Percentiles rank a stretch among this genome's conserved stretches.
Conservation (phyloP, 2,797 vertebrate species). For the Eulemur coronatus region DNA sequence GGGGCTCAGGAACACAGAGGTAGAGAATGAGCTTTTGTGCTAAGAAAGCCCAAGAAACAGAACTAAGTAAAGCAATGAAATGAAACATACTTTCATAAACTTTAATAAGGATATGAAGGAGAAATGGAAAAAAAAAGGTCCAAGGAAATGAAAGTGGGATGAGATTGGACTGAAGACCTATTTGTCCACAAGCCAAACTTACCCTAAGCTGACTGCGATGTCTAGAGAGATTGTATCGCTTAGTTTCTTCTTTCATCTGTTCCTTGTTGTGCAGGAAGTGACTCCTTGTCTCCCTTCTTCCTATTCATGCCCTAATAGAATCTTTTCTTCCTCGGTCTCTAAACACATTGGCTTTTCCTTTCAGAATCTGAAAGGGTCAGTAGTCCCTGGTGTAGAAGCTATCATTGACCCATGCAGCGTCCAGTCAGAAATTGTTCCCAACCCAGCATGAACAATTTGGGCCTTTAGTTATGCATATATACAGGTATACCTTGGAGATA, state of each 20-base stretch:
- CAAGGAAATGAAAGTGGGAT: neutral
- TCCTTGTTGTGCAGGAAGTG: neutral
- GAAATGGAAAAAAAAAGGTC: neutral
- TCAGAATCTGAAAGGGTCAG: neutral
- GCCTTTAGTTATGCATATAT: neutral
- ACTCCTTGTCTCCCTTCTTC: neutral
- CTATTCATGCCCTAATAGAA: neutral
- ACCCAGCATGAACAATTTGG: neutral
- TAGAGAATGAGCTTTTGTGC: neutral
- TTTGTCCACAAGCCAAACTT: neutral
- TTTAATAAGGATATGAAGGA: neutral
- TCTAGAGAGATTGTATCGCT: neutral
- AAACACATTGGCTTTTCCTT: neutral
- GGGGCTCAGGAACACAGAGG: neutral
- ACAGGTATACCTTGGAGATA: neutral
- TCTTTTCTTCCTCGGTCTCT: neutral
- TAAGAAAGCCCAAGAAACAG: neutral
- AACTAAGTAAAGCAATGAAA: neutral
- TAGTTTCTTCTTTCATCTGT: constrained; percentile 37
- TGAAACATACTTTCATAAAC: neutral
- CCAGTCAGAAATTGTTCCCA: neutral
- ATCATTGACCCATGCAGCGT: neutral
- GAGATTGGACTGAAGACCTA: neutral
- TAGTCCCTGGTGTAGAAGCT: neutral
- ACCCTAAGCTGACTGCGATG: neutral